Conservation (phyloP, 2,888 invertebrate species). For the Gisinianus flammeolus region DNA sequence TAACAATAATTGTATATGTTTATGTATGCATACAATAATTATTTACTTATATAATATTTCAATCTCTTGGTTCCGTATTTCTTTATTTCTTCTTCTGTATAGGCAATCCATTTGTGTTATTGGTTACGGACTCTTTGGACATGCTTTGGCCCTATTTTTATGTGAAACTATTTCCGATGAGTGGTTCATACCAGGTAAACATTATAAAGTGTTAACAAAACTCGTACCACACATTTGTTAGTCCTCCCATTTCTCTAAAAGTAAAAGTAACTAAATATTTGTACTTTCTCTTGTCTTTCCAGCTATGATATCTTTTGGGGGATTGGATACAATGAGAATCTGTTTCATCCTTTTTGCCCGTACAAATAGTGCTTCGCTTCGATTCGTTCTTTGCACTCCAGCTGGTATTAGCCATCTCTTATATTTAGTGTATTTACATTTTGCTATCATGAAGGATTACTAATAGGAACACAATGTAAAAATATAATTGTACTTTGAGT, state of each 20-base stretch:
- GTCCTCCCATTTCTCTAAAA: too few relatives aligned
- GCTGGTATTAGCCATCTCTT: constrained; percentile 64
- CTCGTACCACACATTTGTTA: too few relatives aligned
- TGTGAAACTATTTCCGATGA: constrained; percentile 63
- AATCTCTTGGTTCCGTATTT: too few relatives aligned
- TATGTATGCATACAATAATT: too few relatives aligned
- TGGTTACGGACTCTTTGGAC: constrained; percentile 65
- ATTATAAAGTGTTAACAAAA: too few relatives aligned
- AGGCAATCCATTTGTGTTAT: constrained; percentile 63
- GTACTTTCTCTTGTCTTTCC: too few relatives aligned
- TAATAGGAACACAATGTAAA: too few relatives aligned
- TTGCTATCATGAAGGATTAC: constrained; percentile 63
- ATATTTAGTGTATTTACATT: constrained; percentile 65
- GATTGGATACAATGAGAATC: constrained; percentile 64
- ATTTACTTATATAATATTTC: too few relatives aligned
- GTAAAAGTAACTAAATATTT: too few relatives aligned
- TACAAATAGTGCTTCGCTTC: constrained; percentile 64
- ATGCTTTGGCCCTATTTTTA: constrained; percentile 62
- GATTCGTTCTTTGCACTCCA: constrained; percentile 65
- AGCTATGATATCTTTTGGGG: constrained; percentile 64
- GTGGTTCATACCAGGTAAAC: constrained; percentile 65
- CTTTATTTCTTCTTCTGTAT: too few relatives aligned
- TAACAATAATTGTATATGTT: too few relatives aligned
- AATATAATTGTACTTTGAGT: too few relatives aligned
- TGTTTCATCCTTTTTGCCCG: constrained; percentile 63